A percentile compares a stretch with the other conserved stretches of the same genome.
Conservation (phyloP, 2,113 vertebrate species). For the Rhinolophus sinicus region DNA sequence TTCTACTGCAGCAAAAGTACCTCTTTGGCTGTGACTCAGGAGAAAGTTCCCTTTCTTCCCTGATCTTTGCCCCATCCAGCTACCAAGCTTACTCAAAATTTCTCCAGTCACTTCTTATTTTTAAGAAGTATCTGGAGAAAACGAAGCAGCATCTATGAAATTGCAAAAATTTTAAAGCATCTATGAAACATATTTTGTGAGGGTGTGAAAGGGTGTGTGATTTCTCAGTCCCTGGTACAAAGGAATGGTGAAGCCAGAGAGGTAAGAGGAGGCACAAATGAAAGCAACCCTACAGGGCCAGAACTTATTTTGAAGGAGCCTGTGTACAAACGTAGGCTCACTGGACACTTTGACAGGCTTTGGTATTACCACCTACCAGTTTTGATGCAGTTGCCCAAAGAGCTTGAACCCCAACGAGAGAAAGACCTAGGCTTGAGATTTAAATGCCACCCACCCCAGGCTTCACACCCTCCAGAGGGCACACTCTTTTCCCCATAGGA, state of each 20-base stretch:
- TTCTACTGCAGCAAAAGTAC: neutral
- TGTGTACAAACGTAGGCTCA: neutral
- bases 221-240: neutral
- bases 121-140: neutral
- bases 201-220: neutral
- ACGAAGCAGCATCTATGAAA: neutral
- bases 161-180: slow-evolving; percentile 9
- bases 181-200: neutral
- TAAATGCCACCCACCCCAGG: neutral
- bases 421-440: neutral
- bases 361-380: neutral
- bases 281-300: neutral
- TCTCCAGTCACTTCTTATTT: neutral
- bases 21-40: neutral
- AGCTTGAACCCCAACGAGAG: neutral
- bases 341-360: neutral
- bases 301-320: neutral
- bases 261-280: neutral
- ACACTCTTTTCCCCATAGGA: neutral
- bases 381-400: neutral
- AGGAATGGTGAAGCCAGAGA: neutral
- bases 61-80: neutral
- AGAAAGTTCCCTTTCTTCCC: neutral
- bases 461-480: neutral
- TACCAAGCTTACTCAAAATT: neutral